These are phyloP conservation scores for Gavia stellata DNA, from an alignment of 2,113 vertebrate genomes.

Conservation along the genomic window DNA sequence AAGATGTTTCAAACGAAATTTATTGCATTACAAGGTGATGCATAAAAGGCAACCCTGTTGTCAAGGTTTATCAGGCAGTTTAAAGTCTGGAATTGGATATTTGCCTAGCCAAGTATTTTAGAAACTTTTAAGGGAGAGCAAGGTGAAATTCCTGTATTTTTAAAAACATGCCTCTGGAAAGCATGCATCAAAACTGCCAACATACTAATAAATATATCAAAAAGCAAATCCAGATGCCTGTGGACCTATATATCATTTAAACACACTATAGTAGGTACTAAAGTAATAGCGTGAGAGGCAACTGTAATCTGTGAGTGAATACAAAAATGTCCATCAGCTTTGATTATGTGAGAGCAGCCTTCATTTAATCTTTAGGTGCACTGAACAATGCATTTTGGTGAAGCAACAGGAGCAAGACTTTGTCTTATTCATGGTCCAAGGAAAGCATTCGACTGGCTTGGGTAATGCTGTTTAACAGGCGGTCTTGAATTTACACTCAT, in stretches of 20 bases:
- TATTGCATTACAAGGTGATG: not conserved
- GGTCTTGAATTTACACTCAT: not conserved
- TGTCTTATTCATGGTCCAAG: not conserved
- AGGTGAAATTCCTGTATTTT: not conserved
- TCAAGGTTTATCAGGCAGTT: not conserved
- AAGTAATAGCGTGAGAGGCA: not conserved
- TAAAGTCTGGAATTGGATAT: not conserved
- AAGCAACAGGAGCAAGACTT: not conserved
- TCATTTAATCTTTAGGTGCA: rapidly evolving
- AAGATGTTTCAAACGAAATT: not conserved
- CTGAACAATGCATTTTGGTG: not conserved
- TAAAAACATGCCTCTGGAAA: not conserved
- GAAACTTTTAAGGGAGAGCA: not conserved
- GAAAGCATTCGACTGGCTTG: not conserved
- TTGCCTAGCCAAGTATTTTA: not conserved
- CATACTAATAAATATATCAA: not conserved
- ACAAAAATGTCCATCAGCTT: not conserved
- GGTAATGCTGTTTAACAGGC: not conserved
- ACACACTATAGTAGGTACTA: not conserved
- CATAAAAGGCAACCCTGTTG: not conserved
- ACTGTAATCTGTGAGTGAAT: not conserved
- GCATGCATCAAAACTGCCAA: not conserved
- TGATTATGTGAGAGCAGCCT: not conserved
- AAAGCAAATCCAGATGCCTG: not conserved
- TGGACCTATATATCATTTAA: not conserved